Percentiles rank a stretch among this genome's conserved stretches.
phyloP scores from a whole-genome alignment of 2,113 vertebrate species.

The Ailuropoda melanoleuca region DNA sequence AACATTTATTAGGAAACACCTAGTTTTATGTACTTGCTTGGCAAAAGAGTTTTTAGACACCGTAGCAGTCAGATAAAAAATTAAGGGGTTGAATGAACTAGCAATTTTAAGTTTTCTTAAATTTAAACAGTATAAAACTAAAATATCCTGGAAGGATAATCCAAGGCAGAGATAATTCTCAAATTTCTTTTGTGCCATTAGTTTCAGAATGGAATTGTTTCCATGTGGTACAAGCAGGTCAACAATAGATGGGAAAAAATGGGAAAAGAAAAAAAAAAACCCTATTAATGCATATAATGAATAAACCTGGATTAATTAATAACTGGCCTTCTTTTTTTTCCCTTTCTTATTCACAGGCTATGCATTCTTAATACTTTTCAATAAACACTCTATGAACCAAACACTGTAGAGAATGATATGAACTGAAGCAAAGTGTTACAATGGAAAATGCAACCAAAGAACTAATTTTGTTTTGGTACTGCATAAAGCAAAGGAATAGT shows the following conservation, averaged over 20 bases:
- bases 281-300: slow-evolving; percentile 22
- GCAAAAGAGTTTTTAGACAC: neutral
- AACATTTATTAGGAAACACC: neutral
- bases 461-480: slow-evolving; percentile 28
- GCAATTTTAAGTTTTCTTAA: neutral
- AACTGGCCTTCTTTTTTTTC: neutral
- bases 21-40: slow-evolving; percentile 13
- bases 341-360: neutral
- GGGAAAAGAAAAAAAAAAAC: neutral
- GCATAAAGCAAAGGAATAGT: slow-evolving; percentile 7
- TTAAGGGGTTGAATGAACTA: slow-evolving; percentile 28
- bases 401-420: neutral
- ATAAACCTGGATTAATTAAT: neutral
- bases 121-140: slow-evolving; percentile 33
- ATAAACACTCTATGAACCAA: slow-evolving; percentile 10
- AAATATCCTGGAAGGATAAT: neutral
- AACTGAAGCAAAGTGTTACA: neutral
- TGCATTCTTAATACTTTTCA: slow-evolving; percentile 12
- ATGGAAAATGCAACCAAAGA: neutral
- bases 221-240: neutral
- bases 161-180: neutral
- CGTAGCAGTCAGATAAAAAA: neutral
- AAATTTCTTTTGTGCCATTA: neutral
- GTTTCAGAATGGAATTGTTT: neutral
- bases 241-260: neutral